Evolutionary conservation across 2,113 vertebrate genomes (phyloP).

Genomic region (Pachycephala philippinensis): DNA sequence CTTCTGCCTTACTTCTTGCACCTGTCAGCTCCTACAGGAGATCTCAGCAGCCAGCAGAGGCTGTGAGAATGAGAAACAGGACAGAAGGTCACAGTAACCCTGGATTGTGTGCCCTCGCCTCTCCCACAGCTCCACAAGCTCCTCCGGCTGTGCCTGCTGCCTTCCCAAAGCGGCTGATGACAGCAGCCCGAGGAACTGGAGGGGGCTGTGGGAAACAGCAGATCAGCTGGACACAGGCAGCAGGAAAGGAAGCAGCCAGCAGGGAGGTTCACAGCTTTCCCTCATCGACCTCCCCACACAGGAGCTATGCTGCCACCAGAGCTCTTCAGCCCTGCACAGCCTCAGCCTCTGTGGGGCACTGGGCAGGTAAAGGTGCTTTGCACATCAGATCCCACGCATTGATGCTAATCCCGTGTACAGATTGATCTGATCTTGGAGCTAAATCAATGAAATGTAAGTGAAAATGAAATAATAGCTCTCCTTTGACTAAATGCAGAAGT

Average conservation of each 20-base stretch:
- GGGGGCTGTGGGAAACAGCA: neutral
- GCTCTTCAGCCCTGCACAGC: neutral
- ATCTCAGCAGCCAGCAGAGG: neutral
- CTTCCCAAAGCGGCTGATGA: neutral
- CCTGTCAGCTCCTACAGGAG: neutral
- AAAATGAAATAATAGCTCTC: neutral
- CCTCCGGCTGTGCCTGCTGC: neutral
- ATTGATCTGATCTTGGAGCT: neutral
- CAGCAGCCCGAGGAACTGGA: neutral
- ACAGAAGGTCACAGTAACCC: neutral
- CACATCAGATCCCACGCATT: neutral
- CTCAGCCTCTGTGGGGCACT: neutral
- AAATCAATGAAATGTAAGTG: neutral
- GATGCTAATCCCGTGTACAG: neutral
- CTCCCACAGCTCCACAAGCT: neutral
- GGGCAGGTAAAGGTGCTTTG: neutral
- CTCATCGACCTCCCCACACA: rapidly evolving
- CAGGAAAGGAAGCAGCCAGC: neutral
- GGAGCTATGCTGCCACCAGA: neutral
- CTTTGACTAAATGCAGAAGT: neutral
- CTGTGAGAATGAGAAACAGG: neutral
- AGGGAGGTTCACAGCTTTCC: neutral
- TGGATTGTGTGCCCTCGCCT: rapidly evolving
- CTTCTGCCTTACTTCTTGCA: neutral
- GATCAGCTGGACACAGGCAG: neutral